Conservation (phyloP, 2,888 invertebrate genomes). For the Caenorhabditis panamensis region DNA sequence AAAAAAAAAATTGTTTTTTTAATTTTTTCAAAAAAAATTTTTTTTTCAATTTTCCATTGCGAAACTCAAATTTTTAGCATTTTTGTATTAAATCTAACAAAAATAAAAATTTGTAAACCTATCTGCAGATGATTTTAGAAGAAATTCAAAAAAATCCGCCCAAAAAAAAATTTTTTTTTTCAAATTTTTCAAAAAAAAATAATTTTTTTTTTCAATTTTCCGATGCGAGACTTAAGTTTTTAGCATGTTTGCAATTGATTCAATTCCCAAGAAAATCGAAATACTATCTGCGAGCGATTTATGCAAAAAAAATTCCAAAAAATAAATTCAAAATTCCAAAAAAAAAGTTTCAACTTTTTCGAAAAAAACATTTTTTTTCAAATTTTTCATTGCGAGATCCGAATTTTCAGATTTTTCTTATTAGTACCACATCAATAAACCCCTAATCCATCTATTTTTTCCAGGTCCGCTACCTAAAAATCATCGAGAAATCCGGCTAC, state of each 20-base stretch:
- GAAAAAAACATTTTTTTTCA: neutral
- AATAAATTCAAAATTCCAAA: neutral
- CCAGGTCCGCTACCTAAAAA: slow-evolving; percentile 93
- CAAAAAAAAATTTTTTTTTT: neutral
- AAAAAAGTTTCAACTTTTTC: neutral
- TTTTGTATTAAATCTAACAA: neutral
- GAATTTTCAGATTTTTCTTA: neutral
- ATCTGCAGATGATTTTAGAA: no score
- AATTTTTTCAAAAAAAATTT: neutral
- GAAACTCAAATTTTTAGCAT: no score
- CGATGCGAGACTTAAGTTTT: no score
- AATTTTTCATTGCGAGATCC: neutral
- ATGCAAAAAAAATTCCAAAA: no score
- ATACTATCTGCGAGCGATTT: no score
- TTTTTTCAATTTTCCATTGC: neutral
- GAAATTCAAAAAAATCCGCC: neutral
- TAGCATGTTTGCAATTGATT: neutral
- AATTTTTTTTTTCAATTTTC: slow-evolving; percentile 10
- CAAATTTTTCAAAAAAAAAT: neutral
- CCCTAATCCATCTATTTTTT: neutral
- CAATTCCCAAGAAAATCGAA: neutral
- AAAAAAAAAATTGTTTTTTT: neutral
- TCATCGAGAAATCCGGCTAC: slow-evolving; percentile 98
- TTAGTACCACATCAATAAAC: neutral
- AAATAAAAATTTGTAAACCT: neutral